These are phyloP conservation scores for Periparus ater DNA, from an alignment of 2,797 vertebrate genomes.

Conservation along the genomic window DNA sequence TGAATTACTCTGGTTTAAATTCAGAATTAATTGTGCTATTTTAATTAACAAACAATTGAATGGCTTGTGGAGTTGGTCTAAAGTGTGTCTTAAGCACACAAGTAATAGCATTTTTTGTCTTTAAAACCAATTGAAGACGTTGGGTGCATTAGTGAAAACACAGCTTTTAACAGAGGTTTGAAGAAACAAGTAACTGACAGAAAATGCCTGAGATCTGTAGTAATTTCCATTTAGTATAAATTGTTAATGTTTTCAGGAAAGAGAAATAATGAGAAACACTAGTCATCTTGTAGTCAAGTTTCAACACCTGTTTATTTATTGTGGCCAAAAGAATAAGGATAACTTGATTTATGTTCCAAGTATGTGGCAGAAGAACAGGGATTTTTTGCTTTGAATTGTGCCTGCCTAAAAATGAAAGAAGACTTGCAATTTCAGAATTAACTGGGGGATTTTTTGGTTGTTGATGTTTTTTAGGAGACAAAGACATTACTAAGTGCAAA, in stretches of 20 bases:
- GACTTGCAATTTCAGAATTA: not conserved
- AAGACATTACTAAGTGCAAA: not conserved
- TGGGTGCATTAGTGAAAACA: not conserved
- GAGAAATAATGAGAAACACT: conserved; percentile 21
- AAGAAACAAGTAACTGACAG: not conserved
- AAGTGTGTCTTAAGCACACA: not conserved
- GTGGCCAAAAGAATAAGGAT: not conserved
- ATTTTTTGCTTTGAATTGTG: conserved; percentile 13
- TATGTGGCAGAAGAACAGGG: not conserved
- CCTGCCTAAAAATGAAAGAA: not conserved
- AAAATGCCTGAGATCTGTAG: not conserved
- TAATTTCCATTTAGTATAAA: not conserved
- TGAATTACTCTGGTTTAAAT: not conserved
- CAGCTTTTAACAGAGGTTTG: not conserved
- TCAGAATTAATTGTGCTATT: not conserved
- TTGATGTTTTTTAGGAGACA: not conserved
- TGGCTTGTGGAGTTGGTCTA: not conserved
- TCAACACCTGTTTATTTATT: conserved; percentile 47
- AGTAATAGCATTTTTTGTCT: not conserved
- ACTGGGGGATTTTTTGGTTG: not conserved
- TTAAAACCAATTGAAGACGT: not conserved
- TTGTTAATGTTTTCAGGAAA: not conserved
- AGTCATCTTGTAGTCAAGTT: not conserved
- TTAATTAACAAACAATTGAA: not conserved
- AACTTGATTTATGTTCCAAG: not conserved